Percentiles rank a stretch among this genome's conserved stretches.
Conservation (phyloP, 2,113 vertebrate genomes). For the Vanacampus margaritifer region DNA sequence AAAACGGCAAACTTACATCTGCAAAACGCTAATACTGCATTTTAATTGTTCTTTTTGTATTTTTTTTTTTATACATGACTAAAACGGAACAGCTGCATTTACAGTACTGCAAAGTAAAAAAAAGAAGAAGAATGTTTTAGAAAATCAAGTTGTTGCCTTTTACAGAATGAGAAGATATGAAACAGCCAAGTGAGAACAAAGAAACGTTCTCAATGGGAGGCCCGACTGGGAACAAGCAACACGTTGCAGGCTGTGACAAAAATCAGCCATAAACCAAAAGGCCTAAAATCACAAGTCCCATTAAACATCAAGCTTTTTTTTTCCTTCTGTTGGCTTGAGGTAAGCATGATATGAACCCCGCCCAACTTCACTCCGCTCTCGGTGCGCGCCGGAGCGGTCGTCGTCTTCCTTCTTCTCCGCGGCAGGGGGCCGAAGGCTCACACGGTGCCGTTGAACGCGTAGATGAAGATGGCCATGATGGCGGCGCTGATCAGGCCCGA, state of each 20-base stretch:
- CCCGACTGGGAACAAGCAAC: slow-evolving; percentile 36
- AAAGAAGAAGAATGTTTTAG: slow-evolving; percentile 28
- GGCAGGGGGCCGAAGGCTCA: slow-evolving; percentile 10
- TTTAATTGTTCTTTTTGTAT: slow-evolving; percentile 52
- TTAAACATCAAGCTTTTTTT: slow-evolving; percentile 15
- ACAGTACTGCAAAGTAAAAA: slow-evolving; percentile 59
- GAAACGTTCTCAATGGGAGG: slow-evolving; percentile 40
- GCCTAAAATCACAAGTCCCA: slow-evolving; percentile 40
- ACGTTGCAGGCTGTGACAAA: slow-evolving; percentile 44
- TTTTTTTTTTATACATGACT: slow-evolving; percentile 28
- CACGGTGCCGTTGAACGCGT: slow-evolving; percentile 48
- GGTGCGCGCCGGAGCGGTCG: slow-evolving; percentile 24
- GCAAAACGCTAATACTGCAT: slow-evolving; percentile 68
- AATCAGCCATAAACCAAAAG: slow-evolving; percentile 56
- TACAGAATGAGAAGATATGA: slow-evolving; percentile 55
- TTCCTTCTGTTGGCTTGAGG: slow-evolving; percentile 34
- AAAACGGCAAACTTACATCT: slow-evolving; percentile 29
- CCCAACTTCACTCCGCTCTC: slow-evolving; percentile 27
- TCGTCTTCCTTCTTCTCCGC: slow-evolving; percentile 31
- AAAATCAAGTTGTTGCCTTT: slow-evolving; percentile 24
- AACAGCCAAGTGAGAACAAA: slow-evolving; percentile 47
- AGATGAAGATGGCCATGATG: slow-evolving; percentile 89
- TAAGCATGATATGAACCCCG: slow-evolving; percentile 46
- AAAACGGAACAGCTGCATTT: slow-evolving; percentile 50
- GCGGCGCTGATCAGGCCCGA: slow-evolving; percentile 91